phyloP scores from a whole-genome alignment of 2,113 vertebrate genomes.

The Upupa epops region DNA sequence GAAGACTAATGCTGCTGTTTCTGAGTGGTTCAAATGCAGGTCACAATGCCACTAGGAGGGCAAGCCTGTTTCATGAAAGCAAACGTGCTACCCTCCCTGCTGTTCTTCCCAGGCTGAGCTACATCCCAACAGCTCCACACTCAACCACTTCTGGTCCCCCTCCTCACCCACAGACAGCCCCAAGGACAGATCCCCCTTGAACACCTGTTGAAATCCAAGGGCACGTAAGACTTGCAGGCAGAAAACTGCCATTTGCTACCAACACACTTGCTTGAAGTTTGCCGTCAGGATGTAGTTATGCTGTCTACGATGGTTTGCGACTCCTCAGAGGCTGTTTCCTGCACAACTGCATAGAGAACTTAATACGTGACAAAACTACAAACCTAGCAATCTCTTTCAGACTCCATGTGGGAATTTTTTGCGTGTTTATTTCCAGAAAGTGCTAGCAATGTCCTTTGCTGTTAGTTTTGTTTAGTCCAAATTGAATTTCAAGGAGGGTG shows the following conservation, averaged over 20 bases:
- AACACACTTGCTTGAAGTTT: background rate
- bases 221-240: background rate
- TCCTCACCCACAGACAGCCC: background rate
- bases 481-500: background rate
- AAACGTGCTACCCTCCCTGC: background rate
- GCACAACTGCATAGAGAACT: background rate
- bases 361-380: background rate
- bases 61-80: background rate
- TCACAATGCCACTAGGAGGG: background rate
- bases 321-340: background rate
- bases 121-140: background rate
- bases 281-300: background rate
- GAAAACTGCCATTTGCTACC: accelerated
- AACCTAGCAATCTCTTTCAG: background rate
- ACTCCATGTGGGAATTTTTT: background rate
- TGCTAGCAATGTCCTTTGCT: background rate
- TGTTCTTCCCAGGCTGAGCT: background rate
- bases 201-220: background rate
- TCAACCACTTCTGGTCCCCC: background rate
- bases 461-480: background rate
- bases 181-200: background rate
- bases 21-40: slow-evolving; percentile 24
- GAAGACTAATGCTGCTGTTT: slow-evolving; percentile 36
- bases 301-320: background rate
- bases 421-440: background rate